Evolutionary conservation across 2,113 vertebrate genomes (phyloP).

Genomic region (Ploceus nigricollis): DNA sequence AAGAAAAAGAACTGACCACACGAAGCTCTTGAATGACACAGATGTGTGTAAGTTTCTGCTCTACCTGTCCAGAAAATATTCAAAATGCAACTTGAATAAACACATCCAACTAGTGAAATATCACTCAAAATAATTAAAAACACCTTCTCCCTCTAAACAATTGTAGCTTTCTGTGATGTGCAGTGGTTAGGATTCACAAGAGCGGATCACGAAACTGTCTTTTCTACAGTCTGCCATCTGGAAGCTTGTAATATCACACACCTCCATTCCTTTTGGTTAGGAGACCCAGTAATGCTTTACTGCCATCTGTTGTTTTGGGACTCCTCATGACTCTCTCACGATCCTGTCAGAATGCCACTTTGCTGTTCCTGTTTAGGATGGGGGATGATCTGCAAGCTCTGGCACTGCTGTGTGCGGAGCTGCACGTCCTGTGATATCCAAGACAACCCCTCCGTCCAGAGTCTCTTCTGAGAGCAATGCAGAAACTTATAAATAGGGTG

Average conservation of each 20-base stretch:
- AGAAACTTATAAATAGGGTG: not conserved
- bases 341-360: not conserved
- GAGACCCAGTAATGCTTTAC: not conserved
- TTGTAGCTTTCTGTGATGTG: not conserved
- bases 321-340: not conserved
- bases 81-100: not conserved
- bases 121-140: not conserved
- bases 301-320: not conserved
- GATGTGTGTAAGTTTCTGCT: not conserved
- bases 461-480: not conserved
- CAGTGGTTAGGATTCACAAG: not conserved
- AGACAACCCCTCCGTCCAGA: not conserved
- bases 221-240: not conserved
- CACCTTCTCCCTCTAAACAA: not conserved
- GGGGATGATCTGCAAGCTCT: not conserved
- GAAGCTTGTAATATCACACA: not conserved
- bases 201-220: not conserved
- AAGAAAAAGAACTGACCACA: not conserved
- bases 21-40: not conserved
- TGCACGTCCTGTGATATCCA: not conserved
- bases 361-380: not conserved
- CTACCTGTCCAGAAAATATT: not conserved
- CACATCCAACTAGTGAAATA: not conserved
- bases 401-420: not conserved
- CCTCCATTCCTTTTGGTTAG: not conserved